phyloP scores from a whole-genome alignment of 2,888 invertebrate genomes.

The Agrilus mali region DNA sequence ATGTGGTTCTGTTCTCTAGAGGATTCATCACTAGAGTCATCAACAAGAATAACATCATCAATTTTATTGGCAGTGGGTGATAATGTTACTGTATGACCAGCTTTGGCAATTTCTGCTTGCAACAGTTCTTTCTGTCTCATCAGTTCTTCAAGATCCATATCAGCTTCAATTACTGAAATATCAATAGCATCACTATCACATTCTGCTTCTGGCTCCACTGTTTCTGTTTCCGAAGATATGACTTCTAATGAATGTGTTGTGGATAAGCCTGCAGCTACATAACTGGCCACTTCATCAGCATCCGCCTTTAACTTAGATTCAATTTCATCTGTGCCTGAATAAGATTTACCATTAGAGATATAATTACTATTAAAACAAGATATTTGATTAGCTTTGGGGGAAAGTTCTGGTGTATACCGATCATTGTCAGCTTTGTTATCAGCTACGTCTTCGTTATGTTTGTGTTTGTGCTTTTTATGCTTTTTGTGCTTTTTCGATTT shows the following conservation, averaged over 20 bases:
- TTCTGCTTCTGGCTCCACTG: slow-evolving; percentile 50
- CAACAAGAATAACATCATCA: slow-evolving; percentile 49
- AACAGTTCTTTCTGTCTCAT: slow-evolving; percentile 80
- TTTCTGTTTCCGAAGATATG: slow-evolving; percentile 55
- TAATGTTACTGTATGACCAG: slow-evolving; percentile 32
- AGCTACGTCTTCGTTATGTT: slow-evolving; percentile 34
- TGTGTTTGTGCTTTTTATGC: slow-evolving; percentile 47
- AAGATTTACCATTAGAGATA: slow-evolving; percentile 27
- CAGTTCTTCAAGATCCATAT: slow-evolving; percentile 75
- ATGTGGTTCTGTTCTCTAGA: slow-evolving; percentile 11
- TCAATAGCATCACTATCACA: slow-evolving; percentile 57
- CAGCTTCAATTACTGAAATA: slow-evolving; percentile 67
- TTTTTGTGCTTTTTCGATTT: slow-evolving; percentile 53
- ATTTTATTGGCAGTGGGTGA: slow-evolving; percentile 19
- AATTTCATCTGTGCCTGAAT: slow-evolving; percentile 19
- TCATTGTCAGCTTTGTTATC: slow-evolving; percentile 29
- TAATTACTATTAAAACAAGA: slow-evolving; percentile 21
- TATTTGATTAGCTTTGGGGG: slow-evolving; percentile 18
- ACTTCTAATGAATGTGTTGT: slow-evolving; percentile 41
- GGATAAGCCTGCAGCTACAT: slow-evolving; percentile 35
- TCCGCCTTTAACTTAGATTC: slow-evolving; percentile 29
- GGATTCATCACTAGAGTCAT: slow-evolving; percentile 43
- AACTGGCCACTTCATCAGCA: slow-evolving; percentile 36
- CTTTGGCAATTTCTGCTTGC: slow-evolving; percentile 69
- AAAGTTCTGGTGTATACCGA: slow-evolving; percentile 31